Base-by-base conservation (phyloP, 2,888 invertebrate species). In the Epsilonema sp. region DNA sequence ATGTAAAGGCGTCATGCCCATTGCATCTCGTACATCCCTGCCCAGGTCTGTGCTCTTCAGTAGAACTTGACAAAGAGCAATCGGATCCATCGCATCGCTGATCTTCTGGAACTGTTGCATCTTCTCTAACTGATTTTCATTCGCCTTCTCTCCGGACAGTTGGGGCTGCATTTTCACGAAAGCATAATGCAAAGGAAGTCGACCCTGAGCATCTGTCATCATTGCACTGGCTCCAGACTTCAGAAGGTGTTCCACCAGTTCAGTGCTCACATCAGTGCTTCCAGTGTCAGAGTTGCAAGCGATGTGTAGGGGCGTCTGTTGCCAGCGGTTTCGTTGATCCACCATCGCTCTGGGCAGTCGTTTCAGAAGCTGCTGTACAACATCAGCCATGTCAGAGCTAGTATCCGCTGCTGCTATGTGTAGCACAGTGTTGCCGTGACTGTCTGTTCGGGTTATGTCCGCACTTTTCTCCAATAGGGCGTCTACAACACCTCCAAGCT, bases 161-260 rank as follows among this genome's bases (percentile, higher is more conserved):
- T 57, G 63, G 54, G 53, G 56, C 26, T 57, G 56, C 43, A 63
- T 62, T 51, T 65, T 65, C 13, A 65, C 58, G 55, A 72, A 71
- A 2, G 67, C 68, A 55, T 71, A 70, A 56, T 72, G 72, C 21
- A 73, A 58, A 3, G 72, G 69, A 23, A 67, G 58, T 42, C 70
- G 55, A 5, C 61, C 62, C 5, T 58, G 53, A 42, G 44, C 44
- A 50, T 69, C 68, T 5, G 58, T 57, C 48, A 65, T 60, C 5
- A 61, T 54, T 2, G 25, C 22, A 51, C 65, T 58, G 3, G 67
- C 68, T 23, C 65, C 65, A n/a, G 58, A 55, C 26, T 63, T 59
- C 13, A 71, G 56, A 8, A 72, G 58, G 44, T 61, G 58, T 45
- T 70, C 68, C 56, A 71, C 69, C 26, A 70, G 53, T 24, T 69